Base-by-base conservation (phyloP, 35 echinoderm and acorn worm species). In the Acanthaster planci region DNA sequence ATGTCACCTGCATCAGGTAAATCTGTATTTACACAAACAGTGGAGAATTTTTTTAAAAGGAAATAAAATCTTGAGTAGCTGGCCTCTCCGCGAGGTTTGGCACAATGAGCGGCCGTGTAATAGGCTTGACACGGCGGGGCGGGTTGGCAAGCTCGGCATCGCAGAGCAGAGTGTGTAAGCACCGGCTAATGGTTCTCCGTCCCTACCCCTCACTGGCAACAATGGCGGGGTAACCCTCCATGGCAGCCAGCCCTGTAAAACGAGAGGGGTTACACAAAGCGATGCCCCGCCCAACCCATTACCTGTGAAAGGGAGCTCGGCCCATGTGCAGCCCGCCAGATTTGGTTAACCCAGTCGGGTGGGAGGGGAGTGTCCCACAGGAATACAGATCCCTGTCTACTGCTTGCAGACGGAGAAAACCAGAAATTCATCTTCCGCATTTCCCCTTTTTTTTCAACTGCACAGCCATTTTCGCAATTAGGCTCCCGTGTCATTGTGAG, bases 1-100 rank as follows among this genome's bases (percentile, higher is more conserved):
- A 72, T 72, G 34, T 72, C 64, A 72, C 64, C 64, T 72, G 64
- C 26, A 14, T 34, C 64, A 72, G 64, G 64, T 72, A 72, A 72
- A 72, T 72, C 64, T 72, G 64, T 72, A 34, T 72, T 72, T 72
- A 72, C 64, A 72, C 64, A 72, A 72, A 72, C 64, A 72, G 21
- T 72, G 34, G 26, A 72, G 64, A 72, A 1, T 31, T 72, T 29
- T 72, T 72, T 72, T 12, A 4, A 47, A 72, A 72, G 30, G 64
- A 72, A 72, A 72, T 72, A 72, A 72, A 72, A 72, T 72, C 64
- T 72, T 72, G 64, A 72, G 64, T 72, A 72, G 64, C 64, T 26
- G 64, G 64, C 64, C 64, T 47, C 42, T 47, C 42, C 23, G 26
- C 64, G 64, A 12, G 30, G 64, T 72, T 72, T 23, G 64, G 21